Base-by-base conservation (phyloP, 2,797 vertebrate genomes). In the Margarornis squamiger region DNA sequence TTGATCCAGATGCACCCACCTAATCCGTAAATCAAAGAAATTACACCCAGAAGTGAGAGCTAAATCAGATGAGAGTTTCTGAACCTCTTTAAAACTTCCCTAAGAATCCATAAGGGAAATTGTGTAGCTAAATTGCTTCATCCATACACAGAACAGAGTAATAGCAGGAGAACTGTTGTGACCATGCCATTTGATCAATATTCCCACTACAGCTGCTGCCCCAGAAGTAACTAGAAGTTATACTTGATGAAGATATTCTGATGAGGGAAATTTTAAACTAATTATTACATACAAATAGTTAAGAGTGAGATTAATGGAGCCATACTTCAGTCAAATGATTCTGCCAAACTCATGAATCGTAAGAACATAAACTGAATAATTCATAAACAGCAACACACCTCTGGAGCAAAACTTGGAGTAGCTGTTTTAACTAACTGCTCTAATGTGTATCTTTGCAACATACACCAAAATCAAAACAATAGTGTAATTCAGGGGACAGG, bases 231-330 rank as follows among this genome's bases (percentile, higher is more conserved):
- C 81, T 72, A 89, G 70, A 94, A 83, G 29, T 91, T 93, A 80
- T 43, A 92, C 36, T 84, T 96, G 83, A 76, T 55, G 43, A 82
- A 91, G 94, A 85, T 95, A 91, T 57, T 66, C 73, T 41, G 36
- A 92, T 91, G 86, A 97, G 86, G 57, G 85, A 96, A 49, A 92
- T 90, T 97, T 95, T 91, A 86, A 94, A 96, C 66, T 92, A 97
- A 95, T 96, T 62, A 88, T 92, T 96, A 83, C 39, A 80, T 73
- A 96, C 82, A 97, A 97, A 94, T 78, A 96, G 62, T 68, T 51
- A 70, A 93, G 76, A 95, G 32, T 68, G 39, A 95, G 59, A 93
- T 94, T 94, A 95, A 96, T 12, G 70, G 87, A 96, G 75, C n/a
- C 26, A 90, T 65, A 89, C 76, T 96, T 97, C 73, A 94, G 77